phyloP scores from a whole-genome alignment of 1,140 invertebrate genomes.

The Stegodyphus dumicola region DNA sequence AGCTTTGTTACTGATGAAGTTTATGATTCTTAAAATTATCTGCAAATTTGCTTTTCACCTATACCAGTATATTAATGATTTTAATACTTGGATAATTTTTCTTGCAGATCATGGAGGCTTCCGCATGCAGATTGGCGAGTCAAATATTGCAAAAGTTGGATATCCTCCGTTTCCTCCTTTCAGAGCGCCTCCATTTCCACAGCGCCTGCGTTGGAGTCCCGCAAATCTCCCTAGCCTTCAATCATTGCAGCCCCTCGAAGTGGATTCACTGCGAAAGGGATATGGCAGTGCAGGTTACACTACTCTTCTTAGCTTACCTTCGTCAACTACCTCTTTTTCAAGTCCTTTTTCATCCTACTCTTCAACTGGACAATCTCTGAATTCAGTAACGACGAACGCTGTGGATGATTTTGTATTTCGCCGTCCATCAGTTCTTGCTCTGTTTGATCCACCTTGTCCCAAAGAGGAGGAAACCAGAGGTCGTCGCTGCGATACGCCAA shows the following conservation, averaged over 20 bases:
- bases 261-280: constrained; percentile 7
- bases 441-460: constrained; percentile 6
- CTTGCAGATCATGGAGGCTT: constrained; percentile 40
- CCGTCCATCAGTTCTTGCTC: constrained; percentile 12
- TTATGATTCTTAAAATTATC: too few relatives aligned
- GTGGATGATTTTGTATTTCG: constrained; percentile 36
- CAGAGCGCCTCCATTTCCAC: constrained; percentile 2
- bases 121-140: constrained; percentile 23
- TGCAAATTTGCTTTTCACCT: too few relatives aligned
- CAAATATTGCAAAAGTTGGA: constrained; percentile 1
- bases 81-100: neutral
- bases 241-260: constrained; percentile 14
- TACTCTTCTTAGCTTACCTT: constrained; percentile 20
- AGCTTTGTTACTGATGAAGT: too few relatives aligned
- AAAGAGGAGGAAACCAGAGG: neutral
- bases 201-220: constrained; percentile 28
- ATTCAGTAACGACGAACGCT: constrained; percentile 28
- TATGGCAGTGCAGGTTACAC: constrained; percentile 23
- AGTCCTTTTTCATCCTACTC: constrained; percentile 33
- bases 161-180: constrained; percentile 9
- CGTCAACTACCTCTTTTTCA: constrained; percentile 22
- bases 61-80: too few relatives aligned
- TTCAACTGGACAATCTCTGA: constrained; percentile 19
- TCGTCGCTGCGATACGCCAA: constrained; percentile 21
- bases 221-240: constrained; percentile 21